Conservation (phyloP, 2,888 invertebrate genomes). For the Coleophora flavipennella region DNA sequence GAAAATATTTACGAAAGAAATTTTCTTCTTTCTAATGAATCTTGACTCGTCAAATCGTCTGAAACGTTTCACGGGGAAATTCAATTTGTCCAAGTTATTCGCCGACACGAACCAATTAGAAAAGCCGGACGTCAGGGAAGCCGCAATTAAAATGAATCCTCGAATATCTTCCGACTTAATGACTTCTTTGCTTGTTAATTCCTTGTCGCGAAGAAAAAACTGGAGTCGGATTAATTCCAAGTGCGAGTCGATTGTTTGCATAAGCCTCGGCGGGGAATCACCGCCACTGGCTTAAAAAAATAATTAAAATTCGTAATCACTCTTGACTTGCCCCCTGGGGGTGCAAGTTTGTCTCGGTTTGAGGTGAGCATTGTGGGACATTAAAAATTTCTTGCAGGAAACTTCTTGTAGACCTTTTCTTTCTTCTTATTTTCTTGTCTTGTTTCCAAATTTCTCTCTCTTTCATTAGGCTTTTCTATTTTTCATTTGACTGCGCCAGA, state of each 20-base stretch:
- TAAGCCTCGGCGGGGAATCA: constrained; percentile 66
- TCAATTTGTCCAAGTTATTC: constrained; percentile 53
- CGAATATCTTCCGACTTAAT: constrained; percentile 70
- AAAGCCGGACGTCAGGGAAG: constrained; percentile 58
- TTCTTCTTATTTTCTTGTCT: too few relatives aligned
- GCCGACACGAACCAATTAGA: constrained; percentile 66
- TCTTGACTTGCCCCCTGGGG: constrained; percentile 65
- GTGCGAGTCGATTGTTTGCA: constrained; percentile 73
- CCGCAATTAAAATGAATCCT: constrained; percentile 70
- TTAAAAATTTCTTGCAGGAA: constrained; percentile 7
- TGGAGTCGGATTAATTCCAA: constrained; percentile 69
- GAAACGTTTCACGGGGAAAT: constrained; percentile 35
- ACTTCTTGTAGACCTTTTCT: too few relatives aligned
- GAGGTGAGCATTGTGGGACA: constrained; percentile 31
- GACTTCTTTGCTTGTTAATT: constrained; percentile 74
- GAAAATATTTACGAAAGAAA: not conserved
- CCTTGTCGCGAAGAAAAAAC: constrained; percentile 68
- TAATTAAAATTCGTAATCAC: constrained; percentile 74
- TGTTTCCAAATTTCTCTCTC: too few relatives aligned
- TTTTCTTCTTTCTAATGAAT: not conserved
- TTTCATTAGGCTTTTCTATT: too few relatives aligned
- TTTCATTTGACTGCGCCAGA: too few relatives aligned
- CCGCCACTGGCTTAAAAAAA: constrained; percentile 72
- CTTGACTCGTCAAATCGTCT: constrained; percentile 6
- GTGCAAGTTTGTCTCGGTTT: constrained; percentile 39